Conservation (phyloP, 2,888 invertebrate genomes). For the Philereme transversata region DNA sequence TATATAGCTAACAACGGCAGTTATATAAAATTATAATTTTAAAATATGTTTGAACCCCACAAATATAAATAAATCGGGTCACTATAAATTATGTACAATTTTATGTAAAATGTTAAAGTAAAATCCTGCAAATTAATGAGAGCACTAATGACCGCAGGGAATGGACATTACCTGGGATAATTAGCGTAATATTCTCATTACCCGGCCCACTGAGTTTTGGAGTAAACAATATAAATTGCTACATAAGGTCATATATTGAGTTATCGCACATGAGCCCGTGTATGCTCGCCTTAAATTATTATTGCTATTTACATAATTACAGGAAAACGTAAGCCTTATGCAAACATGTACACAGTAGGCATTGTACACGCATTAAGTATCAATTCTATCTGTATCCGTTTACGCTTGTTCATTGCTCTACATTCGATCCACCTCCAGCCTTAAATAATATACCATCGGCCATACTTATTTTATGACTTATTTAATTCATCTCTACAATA, state of each 20-base stretch:
- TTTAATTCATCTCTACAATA: no score
- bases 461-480: no score
- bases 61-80: background rate
- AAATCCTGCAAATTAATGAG: constrained; percentile 30
- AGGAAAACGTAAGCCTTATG: no score
- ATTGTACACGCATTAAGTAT: background rate
- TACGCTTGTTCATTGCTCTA: no score
- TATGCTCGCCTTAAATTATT: background rate
- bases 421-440: no score
- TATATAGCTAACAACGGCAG: no score
- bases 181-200: constrained; percentile 33
- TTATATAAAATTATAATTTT: no score
- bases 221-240: constrained; percentile 30
- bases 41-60: no score
- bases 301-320: background rate
- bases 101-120: constrained; percentile 12
- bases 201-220: constrained; percentile 29
- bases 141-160: constrained; percentile 30
- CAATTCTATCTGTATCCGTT: background rate
- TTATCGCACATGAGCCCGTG: constrained; percentile 6
- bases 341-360: background rate
- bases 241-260: constrained; percentile 20
- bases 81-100: background rate
- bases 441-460: no score
- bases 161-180: constrained; percentile 35